These are phyloP conservation scores for Neotoxoptera formosana DNA, from an alignment of 1,140 invertebrate genomes.

Conservation along the genomic window DNA sequence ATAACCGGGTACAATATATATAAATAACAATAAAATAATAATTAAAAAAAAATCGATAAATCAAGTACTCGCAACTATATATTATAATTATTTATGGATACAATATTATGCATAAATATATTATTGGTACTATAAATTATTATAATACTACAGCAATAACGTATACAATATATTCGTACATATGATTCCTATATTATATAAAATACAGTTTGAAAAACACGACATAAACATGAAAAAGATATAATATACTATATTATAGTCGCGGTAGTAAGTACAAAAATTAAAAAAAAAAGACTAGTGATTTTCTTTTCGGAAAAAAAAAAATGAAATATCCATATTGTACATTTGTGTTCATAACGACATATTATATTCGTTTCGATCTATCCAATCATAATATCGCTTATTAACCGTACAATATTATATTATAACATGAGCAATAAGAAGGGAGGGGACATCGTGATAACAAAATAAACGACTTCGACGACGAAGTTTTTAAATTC, in stretches of 20 bases:
- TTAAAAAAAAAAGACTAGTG: constrained; percentile 16
- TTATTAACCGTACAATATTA: background rate
- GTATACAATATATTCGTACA: too few relatives aligned
- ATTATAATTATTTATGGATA: background rate
- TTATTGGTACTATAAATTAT: background rate
- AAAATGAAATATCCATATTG: background rate
- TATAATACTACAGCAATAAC: background rate
- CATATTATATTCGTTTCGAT: background rate
- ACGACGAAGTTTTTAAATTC: background rate
- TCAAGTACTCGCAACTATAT: background rate
- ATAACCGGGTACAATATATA: background rate
- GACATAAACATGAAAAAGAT: background rate
- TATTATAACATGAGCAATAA: background rate
- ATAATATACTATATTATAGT: background rate
- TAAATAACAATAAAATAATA: background rate
- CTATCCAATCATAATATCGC: too few relatives aligned
- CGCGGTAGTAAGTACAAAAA: background rate
- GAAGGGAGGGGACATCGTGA: background rate
- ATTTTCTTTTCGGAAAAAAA: background rate
- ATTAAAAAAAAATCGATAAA: background rate
- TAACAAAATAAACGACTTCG: background rate
- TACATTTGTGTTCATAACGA: background rate
- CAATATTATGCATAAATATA: background rate
- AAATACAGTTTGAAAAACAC: background rate
- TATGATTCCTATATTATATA: background rate